These are phyloP conservation scores for Protodeltote pygarga DNA, from an alignment of 2,888 invertebrate genomes.

Conservation along the genomic window DNA sequence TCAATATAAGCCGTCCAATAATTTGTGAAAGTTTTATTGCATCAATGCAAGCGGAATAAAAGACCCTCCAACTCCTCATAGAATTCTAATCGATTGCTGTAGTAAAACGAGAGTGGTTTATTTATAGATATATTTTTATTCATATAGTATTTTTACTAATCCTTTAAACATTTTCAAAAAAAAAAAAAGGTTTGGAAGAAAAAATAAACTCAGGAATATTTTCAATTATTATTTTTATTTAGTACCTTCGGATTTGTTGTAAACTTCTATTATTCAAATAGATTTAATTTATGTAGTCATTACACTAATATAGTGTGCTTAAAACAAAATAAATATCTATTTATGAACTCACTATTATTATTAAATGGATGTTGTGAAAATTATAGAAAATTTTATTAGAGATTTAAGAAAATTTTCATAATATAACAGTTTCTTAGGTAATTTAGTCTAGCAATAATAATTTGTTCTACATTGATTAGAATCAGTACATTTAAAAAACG, in stretches of 20 bases:
- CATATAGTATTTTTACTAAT: too few species aligned
- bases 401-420: not conserved
- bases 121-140: too few species aligned
- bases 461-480: conserved; percentile 46
- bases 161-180: too few species aligned
- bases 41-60: conserved; percentile 1
- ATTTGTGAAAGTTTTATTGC: conserved; percentile 40
- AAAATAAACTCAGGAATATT: conserved; percentile 24
- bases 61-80: too few species aligned
- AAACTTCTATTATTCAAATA: conserved; percentile 60
- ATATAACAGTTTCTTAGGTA: conserved; percentile 27
- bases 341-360: conserved; percentile 35
- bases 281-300: conserved; percentile 64
- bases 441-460: conserved; percentile 17
- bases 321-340: conserved; percentile 67
- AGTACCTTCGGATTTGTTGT: conserved; percentile 67
- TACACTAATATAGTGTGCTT: conserved; percentile 86
- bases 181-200: conserved; percentile 12
- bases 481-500: conserved; percentile 19
- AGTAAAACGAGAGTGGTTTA: too few species aligned
- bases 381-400: conserved; percentile 5
- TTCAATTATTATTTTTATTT: conserved; percentile 58
- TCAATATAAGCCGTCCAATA: conserved; percentile 68
- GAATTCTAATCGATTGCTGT: too few species aligned
- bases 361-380: conserved; percentile 17